These are phyloP conservation scores for Eretmocerus hayati DNA, from an alignment of 2,888 invertebrate species.

Conservation along the genomic window DNA sequence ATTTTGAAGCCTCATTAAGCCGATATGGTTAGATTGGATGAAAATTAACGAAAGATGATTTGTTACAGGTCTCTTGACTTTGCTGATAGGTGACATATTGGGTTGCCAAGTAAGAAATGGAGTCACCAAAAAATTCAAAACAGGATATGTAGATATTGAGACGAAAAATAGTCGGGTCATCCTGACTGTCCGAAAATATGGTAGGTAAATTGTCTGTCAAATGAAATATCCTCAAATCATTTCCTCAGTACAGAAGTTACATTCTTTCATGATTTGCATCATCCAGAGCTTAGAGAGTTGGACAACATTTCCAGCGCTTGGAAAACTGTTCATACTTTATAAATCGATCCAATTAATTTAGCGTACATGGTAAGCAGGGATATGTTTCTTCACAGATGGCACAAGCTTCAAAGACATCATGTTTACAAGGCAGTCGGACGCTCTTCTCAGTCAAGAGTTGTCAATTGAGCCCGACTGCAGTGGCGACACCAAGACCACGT, in stretches of 20 bases:
- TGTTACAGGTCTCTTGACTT: not conserved
- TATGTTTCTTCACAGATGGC: constrained; percentile 18
- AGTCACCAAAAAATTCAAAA: constrained; percentile 23
- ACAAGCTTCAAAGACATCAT: constrained; percentile 22
- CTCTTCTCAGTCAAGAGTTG: not conserved
- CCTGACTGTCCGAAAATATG: constrained; percentile 27
- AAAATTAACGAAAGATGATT: too few relatives aligned
- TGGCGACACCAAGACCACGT: constrained; percentile 20
- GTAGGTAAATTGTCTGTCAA: constrained; percentile 24
- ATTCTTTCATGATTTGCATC: not conserved
- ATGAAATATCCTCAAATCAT: too few relatives aligned
- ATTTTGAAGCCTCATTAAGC: too few relatives aligned
- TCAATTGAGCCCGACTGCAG: constrained; percentile 22
- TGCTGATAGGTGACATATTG: not conserved
- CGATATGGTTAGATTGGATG: too few relatives aligned
- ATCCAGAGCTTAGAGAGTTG: too few relatives aligned
- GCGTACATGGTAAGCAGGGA: too few relatives aligned
- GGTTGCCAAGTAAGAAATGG: not conserved
- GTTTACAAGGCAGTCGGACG: constrained; percentile 18
- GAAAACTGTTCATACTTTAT: too few relatives aligned
- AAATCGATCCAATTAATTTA: too few relatives aligned
- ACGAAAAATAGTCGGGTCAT: constrained; percentile 19
- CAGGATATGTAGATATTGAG: constrained; percentile 25
- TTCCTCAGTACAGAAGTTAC: not conserved
- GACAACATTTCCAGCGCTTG: too few relatives aligned